These are phyloP conservation scores for Melangyna quadrimaculata DNA, from an alignment of 2,888 invertebrate species.

Conservation along the genomic window DNA sequence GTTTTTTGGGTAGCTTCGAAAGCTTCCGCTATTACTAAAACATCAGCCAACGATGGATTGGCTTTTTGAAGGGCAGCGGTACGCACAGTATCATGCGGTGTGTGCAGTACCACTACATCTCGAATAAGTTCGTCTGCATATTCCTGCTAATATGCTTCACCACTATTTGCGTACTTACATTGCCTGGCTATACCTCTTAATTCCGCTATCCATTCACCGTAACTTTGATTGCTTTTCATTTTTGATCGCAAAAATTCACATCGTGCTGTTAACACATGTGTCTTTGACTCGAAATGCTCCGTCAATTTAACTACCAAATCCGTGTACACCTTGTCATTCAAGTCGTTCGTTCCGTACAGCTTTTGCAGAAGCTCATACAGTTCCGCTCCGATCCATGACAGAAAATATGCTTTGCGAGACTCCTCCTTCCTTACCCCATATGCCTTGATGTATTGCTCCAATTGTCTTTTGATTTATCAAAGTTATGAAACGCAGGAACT, in stretches of 20 bases:
- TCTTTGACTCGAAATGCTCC: conserved; percentile 55
- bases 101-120: background rate
- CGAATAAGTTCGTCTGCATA: conserved; percentile 61
- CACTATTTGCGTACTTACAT: conserved; percentile 37
- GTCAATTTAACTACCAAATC: conserved; percentile 50
- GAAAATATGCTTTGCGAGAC: conserved; percentile 65
- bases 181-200: conserved; percentile 61
- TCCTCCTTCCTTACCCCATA: conserved; percentile 44
- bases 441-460: conserved; percentile 62
- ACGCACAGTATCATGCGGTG: background rate
- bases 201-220: conserved; percentile 66
- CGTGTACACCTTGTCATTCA: conserved; percentile 39
- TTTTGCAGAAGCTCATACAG: conserved; percentile 65
- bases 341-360: conserved; percentile 40
- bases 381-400: conserved; percentile 55
- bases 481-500: conserved; percentile 60
- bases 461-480: background rate
- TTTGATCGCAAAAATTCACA: conserved; percentile 57
- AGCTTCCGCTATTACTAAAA: conserved; percentile 58
- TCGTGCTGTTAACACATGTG: conserved; percentile 59
- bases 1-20: conserved; percentile 64
- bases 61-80: background rate
- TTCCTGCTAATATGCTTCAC: conserved; percentile 39
- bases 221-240: conserved; percentile 60
- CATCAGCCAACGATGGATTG: conserved; percentile 9